Conservation (phyloP, 2,888 invertebrate genomes). For the Neocrepidodera transversa region DNA sequence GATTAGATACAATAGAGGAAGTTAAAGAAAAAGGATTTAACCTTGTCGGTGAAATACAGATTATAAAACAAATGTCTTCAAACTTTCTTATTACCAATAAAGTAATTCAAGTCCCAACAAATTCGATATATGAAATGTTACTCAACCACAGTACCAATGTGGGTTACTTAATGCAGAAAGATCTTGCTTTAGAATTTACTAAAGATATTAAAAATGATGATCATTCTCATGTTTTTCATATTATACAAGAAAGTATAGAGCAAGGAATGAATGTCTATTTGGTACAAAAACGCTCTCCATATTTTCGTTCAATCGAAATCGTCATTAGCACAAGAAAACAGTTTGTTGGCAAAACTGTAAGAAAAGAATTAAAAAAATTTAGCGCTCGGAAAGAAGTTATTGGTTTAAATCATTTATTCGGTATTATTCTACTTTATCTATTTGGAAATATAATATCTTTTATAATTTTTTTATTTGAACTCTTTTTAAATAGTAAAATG, state of each 20-base stretch:
- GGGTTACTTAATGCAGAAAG: constrained; percentile 6
- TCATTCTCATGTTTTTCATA: background rate
- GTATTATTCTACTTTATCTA: too few species aligned
- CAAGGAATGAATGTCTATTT: constrained; percentile 9
- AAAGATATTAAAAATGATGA: background rate
- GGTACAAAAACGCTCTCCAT: constrained; percentile 12
- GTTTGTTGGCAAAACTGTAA: too few species aligned
- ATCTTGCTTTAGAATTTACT: background rate
- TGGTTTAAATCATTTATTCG: too few species aligned
- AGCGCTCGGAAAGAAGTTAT: too few species aligned
- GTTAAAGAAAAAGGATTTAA: background rate
- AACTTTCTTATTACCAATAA: constrained; percentile 5
- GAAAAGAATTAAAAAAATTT: too few species aligned
- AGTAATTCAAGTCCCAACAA: background rate
- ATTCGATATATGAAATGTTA: background rate
- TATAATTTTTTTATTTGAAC: too few species aligned
- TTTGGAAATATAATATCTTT: too few species aligned
- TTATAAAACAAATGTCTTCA: background rate
- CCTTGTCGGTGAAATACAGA: background rate
- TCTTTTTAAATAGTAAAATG: too few species aligned
- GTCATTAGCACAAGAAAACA: too few species aligned
- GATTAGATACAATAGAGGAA: constrained; percentile 1
- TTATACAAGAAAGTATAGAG: constrained; percentile 6
- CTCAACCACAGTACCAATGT: background rate
- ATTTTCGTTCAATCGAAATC: too few species aligned